phyloP scores from a whole-genome alignment of 2,113 vertebrate genomes.

The Paracanthobrama guichenoti region DNA sequence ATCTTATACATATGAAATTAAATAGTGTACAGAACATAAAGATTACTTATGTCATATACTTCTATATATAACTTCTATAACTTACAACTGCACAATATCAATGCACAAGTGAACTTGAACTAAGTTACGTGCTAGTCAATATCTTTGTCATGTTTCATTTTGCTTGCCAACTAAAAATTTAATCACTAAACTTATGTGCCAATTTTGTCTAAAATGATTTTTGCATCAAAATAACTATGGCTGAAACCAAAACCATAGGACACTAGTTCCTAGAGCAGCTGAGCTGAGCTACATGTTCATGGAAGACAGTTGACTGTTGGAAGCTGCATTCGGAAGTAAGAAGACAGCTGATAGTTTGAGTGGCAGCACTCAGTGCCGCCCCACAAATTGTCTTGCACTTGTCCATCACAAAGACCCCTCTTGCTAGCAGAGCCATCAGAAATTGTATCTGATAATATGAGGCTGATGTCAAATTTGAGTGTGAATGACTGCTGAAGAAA shows the following conservation, averaged over 20 bases:
- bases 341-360: conserved; percentile 10
- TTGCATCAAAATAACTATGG: not conserved
- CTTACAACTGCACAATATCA: not conserved
- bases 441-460: conserved; percentile 21
- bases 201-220: not conserved
- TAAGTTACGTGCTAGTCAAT: not conserved
- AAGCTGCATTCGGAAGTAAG: not conserved
- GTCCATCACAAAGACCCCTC: conserved; percentile 24
- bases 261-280: not conserved
- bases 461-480: conserved; percentile 2
- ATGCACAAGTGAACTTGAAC: not conserved
- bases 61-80: not conserved
- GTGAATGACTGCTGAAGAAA: not conserved
- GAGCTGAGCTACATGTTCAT: not conserved
- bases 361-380: not conserved
- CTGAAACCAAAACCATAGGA: not conserved
- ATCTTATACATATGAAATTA: not conserved
- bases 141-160: not conserved
- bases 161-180: not conserved
- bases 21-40: not conserved
- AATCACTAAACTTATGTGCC: not conserved
- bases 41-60: not conserved
- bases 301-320: not conserved
- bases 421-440: not conserved
- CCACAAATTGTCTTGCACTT: conserved; percentile 20